Evolutionary conservation across 2,797 vertebrate genomes (phyloP), one percentile per base, ranked within the genome.

Genomic region (Enteromius thamalakanensis): DNA sequence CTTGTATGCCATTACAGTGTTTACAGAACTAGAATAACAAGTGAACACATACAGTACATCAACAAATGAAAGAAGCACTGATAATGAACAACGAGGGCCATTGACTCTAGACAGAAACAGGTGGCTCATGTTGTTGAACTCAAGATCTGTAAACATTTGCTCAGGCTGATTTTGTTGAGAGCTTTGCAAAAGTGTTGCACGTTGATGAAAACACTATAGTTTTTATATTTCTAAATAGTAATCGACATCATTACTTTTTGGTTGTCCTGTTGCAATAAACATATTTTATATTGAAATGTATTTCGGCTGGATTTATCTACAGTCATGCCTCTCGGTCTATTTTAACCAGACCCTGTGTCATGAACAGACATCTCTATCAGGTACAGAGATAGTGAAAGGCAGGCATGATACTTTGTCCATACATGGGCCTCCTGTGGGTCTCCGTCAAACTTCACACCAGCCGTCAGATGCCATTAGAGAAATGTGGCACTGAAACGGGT

Each of bases 361-460:
- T 58, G 78, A 34, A 68, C 49, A 37, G 62, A 67, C 64, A 40
- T 80, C 65, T 70, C 21, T 69, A 79, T 69, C 62, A 79, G 76
- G 75, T 76, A 19, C 37, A 76, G 55, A 62, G 37, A 76, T 76
- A 62, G 23, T 29, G 75, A 76, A 76, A 76, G 55, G 60, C 74
- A 60, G 37, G 15, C 62, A 21, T 0, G 62, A 67, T 23, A 23
- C 76, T 67, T 49, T 79, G 45, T n/a, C 76, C 76, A 79, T 49
- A 79, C 62, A 79, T 79, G 62, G 76, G 1, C 3, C 42, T 67
- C 26, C 40, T 7, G 37, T 12, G 37, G 67, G 76, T 78, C 74
- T 40, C 26, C 26, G 76, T 64, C 76, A 29, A 47, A 62, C 40
- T 64, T 64, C 26, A 42, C 74, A 42, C n/a, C 1, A 15, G 74